Evolutionary conservation across 2,113 vertebrate species (phyloP), one percentile per base, ranked within the genome.

Genomic region (Lipotes vexillifer): DNA sequence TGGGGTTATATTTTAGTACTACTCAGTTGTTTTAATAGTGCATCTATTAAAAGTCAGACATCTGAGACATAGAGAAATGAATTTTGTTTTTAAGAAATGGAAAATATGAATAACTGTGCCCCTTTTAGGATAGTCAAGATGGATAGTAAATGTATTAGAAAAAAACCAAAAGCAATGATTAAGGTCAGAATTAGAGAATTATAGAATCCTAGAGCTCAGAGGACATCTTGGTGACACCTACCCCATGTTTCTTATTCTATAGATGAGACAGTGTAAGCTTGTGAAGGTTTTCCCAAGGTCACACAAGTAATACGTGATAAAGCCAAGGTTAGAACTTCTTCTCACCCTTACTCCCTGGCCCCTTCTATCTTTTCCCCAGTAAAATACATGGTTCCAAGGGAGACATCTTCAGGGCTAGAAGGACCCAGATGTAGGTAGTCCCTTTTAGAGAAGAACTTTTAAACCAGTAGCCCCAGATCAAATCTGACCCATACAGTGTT

Each of bases 11-110:
- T 41, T 84, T 87, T 82, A n/a, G 29, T 78, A 66, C 44, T 52
- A 5, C 5, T 88, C 5, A 61, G 15, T 84, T 52, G 11, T 17
- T 90, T 78, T 93, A 66, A 69, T 59, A 59, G 74, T 23, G 46
- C 2, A 55, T 80, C 41, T 77, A 69, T 44, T 78, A 66, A 36
- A 14, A 46, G 14, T 20, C 46, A 93, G 75, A 46, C 27, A 81
- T 44, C 38, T 77, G 33, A 55, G 36, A 75, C 10, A 46, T n/a
- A 57, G 17, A 29, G 10, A 2, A 71, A 81, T 44, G 1, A 65
- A 71, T 38, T 72, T 90, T 17, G 74, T 81, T 78, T 93, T 93
- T 80, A 59, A 82, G 29, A 38, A 72, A 46, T 38, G 31, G 31
- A 69, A 89, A 92, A 38, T 65, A 59, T 6, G 5, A 88, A 31